These are phyloP conservation scores for Hemaris fuciformis DNA, from an alignment of 2,888 invertebrate genomes.

Conservation along the genomic window DNA sequence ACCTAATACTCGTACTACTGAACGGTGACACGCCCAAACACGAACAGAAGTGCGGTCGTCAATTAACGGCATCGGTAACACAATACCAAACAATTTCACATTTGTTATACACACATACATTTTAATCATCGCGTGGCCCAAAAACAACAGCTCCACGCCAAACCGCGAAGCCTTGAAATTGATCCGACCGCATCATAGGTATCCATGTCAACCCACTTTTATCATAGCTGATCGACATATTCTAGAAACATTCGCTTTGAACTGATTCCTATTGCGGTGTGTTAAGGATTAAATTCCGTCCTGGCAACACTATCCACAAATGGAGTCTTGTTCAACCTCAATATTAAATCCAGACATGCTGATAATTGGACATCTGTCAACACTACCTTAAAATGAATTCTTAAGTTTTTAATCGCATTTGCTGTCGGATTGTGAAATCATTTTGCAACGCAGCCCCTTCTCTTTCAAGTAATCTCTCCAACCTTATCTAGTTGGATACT, in stretches of 20 bases:
- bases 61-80: slow-evolving; percentile 2
- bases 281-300: slow-evolving; percentile 24
- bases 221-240: slow-evolving; percentile 30
- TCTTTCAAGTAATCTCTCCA: not conserved
- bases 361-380: slow-evolving; percentile 49
- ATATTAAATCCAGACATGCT: slow-evolving; percentile 34
- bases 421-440: slow-evolving; percentile 3
- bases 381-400: slow-evolving; percentile 23
- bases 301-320: not conserved
- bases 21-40: not conserved
- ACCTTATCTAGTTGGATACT: slow-evolving; percentile 1
- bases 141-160: slow-evolving; percentile 46
- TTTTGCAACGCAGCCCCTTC: slow-evolving; percentile 3
- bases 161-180: slow-evolving; percentile 72
- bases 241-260: not conserved
- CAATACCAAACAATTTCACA: slow-evolving; percentile 12
- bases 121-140: slow-evolving; percentile 35
- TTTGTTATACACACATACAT: slow-evolving; percentile 20
- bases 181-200: slow-evolving; percentile 71
- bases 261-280: slow-evolving; percentile 19
- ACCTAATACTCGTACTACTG: not conserved
- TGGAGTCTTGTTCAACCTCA: slow-evolving; percentile 21
- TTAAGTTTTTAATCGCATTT: slow-evolving; percentile 11
- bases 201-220: slow-evolving; percentile 60
- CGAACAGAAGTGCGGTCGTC: not conserved